phyloP scores from a whole-genome alignment of 2,797 vertebrate species.

The Okamejei kenojei region DNA sequence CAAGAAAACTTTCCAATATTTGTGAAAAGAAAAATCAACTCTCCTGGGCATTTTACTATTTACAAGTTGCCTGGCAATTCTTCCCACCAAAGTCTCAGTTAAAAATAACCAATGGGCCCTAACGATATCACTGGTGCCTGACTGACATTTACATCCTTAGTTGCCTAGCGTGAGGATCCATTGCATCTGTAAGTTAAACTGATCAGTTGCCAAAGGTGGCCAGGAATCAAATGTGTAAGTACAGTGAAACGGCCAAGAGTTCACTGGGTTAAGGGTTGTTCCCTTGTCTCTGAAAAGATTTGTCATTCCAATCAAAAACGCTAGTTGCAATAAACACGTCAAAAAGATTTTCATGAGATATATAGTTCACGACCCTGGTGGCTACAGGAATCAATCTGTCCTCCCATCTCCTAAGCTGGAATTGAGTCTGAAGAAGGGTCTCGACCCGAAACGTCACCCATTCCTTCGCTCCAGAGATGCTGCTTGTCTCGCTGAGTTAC shows the following conservation, averaged over 20 bases:
- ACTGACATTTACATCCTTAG: not conserved
- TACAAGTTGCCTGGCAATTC: not conserved
- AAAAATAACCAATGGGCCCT: not conserved
- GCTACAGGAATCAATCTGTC: not conserved
- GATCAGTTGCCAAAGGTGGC: not conserved
- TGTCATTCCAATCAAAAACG: not conserved
- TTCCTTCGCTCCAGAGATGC: too few species aligned
- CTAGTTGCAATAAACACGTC: not conserved
- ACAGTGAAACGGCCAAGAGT: not conserved
- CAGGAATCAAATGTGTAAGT: not conserved
- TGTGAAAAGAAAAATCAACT: not conserved
- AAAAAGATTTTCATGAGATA: not conserved
- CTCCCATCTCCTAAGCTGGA: not conserved
- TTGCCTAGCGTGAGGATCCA: not conserved
- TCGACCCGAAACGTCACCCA: too few species aligned
- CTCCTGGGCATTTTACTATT: not conserved
- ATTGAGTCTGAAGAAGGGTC: too few species aligned
- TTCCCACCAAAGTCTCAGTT: not conserved
- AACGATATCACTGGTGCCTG: not conserved
- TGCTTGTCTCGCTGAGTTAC: too few species aligned
- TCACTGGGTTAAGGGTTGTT: not conserved
- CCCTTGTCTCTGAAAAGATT: not conserved
- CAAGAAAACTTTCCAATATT: not conserved
- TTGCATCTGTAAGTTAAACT: not conserved
- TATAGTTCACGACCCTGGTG: not conserved